Conservation (phyloP, 2,888 invertebrate genomes). For the Drosophila nr. fundita region DNA sequence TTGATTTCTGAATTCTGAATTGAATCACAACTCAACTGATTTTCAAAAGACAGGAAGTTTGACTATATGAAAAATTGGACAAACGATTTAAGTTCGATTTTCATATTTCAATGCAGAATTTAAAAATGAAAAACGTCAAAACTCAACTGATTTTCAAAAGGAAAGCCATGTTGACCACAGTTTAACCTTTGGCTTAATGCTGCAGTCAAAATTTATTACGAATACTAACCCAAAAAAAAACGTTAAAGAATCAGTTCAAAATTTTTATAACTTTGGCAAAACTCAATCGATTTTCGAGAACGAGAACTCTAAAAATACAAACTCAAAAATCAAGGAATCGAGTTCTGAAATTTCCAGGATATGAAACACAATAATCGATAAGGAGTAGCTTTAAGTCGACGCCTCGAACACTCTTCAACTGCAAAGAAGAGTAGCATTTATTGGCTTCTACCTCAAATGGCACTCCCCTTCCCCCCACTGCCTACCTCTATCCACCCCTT, state of each 20-base stretch:
- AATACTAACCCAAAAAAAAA: too few relatives aligned
- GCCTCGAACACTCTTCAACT: slow-evolving; percentile 2
- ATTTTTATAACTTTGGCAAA: too few relatives aligned
- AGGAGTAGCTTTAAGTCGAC: background rate
- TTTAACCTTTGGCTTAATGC: too few relatives aligned
- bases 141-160: background rate
- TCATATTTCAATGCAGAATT: background rate
- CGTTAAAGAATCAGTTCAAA: too few relatives aligned
- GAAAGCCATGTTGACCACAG: fast-evolving
- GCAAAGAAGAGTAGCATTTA: slow-evolving; percentile 9
- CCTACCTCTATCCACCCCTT: background rate
- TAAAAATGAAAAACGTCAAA: background rate
- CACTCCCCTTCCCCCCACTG: background rate
- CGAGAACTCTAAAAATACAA: too few relatives aligned
- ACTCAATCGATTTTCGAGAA: too few relatives aligned
- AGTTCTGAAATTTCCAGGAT: background rate
- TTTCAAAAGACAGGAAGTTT: background rate
- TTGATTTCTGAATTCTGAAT: too few relatives aligned
- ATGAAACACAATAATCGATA: too few relatives aligned
- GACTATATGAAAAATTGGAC: fast-evolving
- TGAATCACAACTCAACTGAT: background rate
- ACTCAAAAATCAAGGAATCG: background rate
- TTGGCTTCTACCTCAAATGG: background rate
- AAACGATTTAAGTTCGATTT: background rate
- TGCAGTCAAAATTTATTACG: fast-evolving